Percentiles rank a stretch among this genome's conserved stretches.
phyloP scores from a whole-genome alignment of 2,797 vertebrate genomes.

The Sebastes matsubarae region DNA sequence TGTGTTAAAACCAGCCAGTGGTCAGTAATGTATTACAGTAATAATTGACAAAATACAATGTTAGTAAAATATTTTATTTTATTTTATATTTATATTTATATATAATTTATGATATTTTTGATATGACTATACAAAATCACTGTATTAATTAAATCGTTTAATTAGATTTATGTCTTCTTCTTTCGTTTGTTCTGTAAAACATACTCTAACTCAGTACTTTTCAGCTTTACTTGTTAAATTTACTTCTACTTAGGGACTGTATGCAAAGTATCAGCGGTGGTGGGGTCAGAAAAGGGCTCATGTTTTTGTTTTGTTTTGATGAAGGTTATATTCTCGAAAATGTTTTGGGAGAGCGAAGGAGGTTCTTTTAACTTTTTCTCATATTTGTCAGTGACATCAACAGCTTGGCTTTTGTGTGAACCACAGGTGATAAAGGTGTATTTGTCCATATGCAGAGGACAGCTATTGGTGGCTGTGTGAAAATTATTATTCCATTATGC shows the following conservation, averaged over 20 bases:
- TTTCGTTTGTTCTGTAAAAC: neutral
- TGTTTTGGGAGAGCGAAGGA: neutral
- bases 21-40: neutral
- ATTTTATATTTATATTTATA: neutral
- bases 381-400: neutral
- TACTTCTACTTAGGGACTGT: neutral
- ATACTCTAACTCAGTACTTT: neutral
- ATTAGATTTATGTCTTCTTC: no score
- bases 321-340: neutral
- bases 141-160: no score
- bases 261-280: rapidly evolving
- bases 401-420: neutral
- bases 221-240: neutral
- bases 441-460: neutral
- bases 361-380: neutral
- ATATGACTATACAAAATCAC: neutral
- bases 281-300: neutral
- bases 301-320: neutral
- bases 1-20: neutral
- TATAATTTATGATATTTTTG: neutral
- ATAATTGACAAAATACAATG: neutral
- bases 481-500: no score
- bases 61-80: neutral
- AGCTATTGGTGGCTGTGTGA: neutral
- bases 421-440: neutral